Base-by-base conservation (phyloP, 2,797 vertebrate species). In the Ptychadena robeensis region DNA sequence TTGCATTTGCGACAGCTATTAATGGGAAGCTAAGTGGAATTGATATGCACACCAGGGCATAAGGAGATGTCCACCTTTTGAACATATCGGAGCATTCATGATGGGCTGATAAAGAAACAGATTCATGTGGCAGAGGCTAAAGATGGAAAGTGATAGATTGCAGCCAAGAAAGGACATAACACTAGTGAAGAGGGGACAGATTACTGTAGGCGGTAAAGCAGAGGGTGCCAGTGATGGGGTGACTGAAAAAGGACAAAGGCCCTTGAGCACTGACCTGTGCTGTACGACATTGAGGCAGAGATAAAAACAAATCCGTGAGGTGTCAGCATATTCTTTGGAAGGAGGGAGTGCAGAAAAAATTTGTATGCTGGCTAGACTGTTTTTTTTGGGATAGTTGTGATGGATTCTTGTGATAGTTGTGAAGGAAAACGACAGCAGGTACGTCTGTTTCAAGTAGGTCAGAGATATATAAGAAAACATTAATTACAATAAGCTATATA, bases 221-320 rank as follows among this genome's bases (percentile, higher is more conserved):
- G 68, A 48, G 76, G 64, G 65, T 73, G 82, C 35, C 76, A 79
- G 27, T 69, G 63, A 84, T 73, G 76, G 69, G 76, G 76, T 80
- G 76, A 73, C 70, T 74, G 70, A 73, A 84, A 70, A 79, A 79
- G 82, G 82, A 84, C 82, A 80, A 44, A 72, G 44, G 76, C 76
- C 82, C 76, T 77, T 84, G 76, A 84, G 82, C 76, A 80, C 28
- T 84, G 82, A 84, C 76, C 82, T 84, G 76, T 84, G 68, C 70
- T 74, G 70, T 61, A 30, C 73, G 82, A 84, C 82, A 79, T 84
- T 84, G 76, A 84, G 76, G 66, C 69, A 79, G 70, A 74, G 82
- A 79, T 84, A 79, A 84, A 83, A 84, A 84, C 82, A 84, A 79
- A 84, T 84, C 76, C 79, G 82, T 74, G 82, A 84, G 82, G 76